Base-by-base conservation (phyloP, 1,140 invertebrate genomes). In the Drosophila melanica region DNA sequence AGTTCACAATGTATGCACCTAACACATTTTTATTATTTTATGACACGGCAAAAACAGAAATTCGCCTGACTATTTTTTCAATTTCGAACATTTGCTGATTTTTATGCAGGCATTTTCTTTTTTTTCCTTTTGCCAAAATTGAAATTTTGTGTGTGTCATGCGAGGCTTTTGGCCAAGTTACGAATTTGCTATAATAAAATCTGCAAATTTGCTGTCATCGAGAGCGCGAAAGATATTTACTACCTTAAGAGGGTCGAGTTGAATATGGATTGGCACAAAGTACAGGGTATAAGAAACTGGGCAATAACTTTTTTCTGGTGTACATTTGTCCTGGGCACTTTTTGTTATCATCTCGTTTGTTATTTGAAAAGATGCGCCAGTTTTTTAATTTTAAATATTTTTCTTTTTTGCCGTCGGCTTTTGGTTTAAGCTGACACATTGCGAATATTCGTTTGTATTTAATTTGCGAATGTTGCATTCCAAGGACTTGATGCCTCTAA, bases 1-100 rank as follows among this genome's bases (percentile, higher is more conserved):
- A 81, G 82, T 70, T 79, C 7, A 35, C 70, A 44, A 47, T 57
- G 27, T 69, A 42, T 50, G 12, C 16, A 45, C 11, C 74, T 75
- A 59, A 78, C 82, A 81, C 78, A 68, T 75, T 76, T 81, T 73
- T 87, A 87, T 87, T 87, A 81, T 87, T 86, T 87, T 81, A 87
- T 86, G 71, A 62, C 54, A 72, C 70, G 66, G 44, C 42, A 45
- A 74, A 74, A 77, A 85, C 54, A 54, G 20, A 65, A 57, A 75
- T 62, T 27, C 73, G 50, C 54, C 44, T 33, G 18, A 20, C 41
- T 9, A 68, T 50, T 50, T 50, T n/a, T 60, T 41, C 67, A 39
- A 47, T 41, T 42, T 69, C 55, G 23, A 72, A 42, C 41, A 47
- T 66, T 67, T 62, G 11, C 30, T n/a, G 20, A 45, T 6, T 53